Conservation (phyloP, 1,140 invertebrate genomes). For the Brevipalpus yothersi region DNA sequence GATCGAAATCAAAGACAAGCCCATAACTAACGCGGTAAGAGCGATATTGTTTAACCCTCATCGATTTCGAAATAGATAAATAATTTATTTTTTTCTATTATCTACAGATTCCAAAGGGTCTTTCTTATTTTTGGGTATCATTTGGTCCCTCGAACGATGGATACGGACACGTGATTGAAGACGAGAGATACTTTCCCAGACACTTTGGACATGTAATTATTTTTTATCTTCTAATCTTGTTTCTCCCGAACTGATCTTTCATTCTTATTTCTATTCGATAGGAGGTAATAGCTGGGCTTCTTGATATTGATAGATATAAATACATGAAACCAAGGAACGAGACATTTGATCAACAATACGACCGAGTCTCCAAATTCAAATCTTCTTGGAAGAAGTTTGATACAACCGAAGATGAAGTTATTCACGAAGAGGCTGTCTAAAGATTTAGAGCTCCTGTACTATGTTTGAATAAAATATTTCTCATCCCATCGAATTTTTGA, state of each 20-base stretch:
- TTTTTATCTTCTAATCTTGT: conserved; percentile 16
- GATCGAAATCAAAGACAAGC: conserved; percentile 28
- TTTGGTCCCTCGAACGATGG: conserved; percentile 61
- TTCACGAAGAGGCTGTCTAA: too few relatives aligned
- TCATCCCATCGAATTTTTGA: too few relatives aligned
- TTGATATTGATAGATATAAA: conserved; percentile 53
- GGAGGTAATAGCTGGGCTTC: conserved; percentile 66
- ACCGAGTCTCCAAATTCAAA: not conserved
- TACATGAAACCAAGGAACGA: conserved; percentile 50
- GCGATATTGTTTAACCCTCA: not conserved
- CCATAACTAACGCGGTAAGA: conserved; percentile 1
- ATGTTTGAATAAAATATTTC: too few relatives aligned
- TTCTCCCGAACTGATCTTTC: not conserved
- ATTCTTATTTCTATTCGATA: not conserved
- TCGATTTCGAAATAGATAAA: too few relatives aligned
- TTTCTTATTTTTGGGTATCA: conserved; percentile 78
- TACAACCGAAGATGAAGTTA: not conserved
- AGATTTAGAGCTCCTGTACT: too few relatives aligned
- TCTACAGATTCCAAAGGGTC: conserved; percentile 49
- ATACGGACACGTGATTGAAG: conserved; percentile 88
- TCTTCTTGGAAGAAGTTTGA: not conserved
- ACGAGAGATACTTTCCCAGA: conserved; percentile 55
- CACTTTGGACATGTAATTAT: conserved; percentile 58
- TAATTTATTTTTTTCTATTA: not conserved
- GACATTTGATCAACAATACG: not conserved